phyloP scores from a whole-genome alignment of 2,797 vertebrate genomes.

The Molossus alvarezi region DNA sequence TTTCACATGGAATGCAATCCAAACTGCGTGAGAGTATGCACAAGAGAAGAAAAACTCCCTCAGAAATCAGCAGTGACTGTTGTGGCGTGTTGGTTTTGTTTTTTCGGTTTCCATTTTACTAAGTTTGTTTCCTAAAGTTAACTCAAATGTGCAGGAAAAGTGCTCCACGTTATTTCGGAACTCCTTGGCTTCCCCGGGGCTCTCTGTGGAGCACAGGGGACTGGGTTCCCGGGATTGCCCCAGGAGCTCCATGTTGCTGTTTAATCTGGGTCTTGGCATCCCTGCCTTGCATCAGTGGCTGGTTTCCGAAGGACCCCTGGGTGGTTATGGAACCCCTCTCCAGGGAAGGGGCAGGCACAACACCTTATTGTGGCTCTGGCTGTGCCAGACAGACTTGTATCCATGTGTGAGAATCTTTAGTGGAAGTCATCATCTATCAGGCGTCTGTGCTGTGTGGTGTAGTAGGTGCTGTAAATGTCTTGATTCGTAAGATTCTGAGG shows the following conservation, averaged over 20 bases:
- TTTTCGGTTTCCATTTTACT: background rate
- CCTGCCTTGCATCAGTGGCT: background rate
- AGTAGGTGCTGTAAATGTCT: background rate
- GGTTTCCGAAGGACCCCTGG: background rate
- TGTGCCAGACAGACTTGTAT: fast-evolving
- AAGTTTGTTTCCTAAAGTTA: slow-evolving; percentile 1
- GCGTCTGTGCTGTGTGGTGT: background rate
- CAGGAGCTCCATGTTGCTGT: background rate
- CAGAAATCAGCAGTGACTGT: background rate
- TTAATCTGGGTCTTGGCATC: background rate
- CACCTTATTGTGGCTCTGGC: background rate
- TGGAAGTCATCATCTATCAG: background rate
- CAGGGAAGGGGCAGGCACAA: background rate
- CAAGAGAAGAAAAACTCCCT: background rate
- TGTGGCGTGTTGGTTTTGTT: background rate
- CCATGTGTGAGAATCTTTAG: background rate
- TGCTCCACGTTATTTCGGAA: background rate
- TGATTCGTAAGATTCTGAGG: background rate
- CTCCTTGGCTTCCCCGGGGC: background rate
- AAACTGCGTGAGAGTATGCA: background rate
- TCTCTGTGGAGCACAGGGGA: background rate
- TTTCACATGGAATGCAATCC: background rate
- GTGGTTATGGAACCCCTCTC: background rate
- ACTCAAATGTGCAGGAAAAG: background rate
- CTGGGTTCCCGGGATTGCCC: background rate